These are phyloP conservation scores for Tipula unca DNA, from an alignment of 2,888 invertebrate genomes.

Conservation along the genomic window DNA sequence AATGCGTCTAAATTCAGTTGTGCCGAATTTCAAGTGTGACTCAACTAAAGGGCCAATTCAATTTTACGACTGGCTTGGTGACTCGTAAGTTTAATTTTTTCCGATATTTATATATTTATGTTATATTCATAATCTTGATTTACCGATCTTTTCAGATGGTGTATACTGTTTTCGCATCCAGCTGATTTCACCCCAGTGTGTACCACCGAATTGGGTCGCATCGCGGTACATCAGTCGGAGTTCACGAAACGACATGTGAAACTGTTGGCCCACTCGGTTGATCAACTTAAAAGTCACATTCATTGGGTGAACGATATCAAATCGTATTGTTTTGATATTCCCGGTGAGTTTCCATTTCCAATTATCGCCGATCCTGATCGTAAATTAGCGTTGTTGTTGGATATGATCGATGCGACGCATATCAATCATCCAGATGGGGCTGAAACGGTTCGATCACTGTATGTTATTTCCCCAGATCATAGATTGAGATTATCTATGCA, in stretches of 20 bases:
- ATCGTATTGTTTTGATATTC: conserved; percentile 59
- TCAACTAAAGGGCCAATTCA: conserved; percentile 63
- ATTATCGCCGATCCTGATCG: conserved; percentile 71
- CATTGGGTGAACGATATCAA: conserved; percentile 72
- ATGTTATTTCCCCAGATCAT: conserved; percentile 72
- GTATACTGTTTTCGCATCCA: conserved; percentile 79
- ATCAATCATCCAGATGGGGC: conserved; percentile 56
- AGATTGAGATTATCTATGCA: conserved; percentile 70
- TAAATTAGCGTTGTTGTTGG: conserved; percentile 59
- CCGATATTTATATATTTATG: background rate
- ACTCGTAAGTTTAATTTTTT: conserved; percentile 51
- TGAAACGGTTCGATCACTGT: conserved; percentile 65
- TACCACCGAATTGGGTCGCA: conserved; percentile 74
- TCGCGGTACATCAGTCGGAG: conserved; percentile 58
- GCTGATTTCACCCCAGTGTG: conserved; percentile 86
- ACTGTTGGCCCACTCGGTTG: conserved; percentile 72
- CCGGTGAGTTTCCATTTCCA: conserved; percentile 68
- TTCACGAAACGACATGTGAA: conserved; percentile 65
- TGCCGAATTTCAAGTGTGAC: conserved; percentile 69
- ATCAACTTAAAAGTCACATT: conserved; percentile 61
- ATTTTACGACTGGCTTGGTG: conserved; percentile 68
- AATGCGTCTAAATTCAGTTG: conserved; percentile 61
- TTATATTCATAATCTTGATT: too few species aligned
- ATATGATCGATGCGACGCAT: conserved; percentile 71
- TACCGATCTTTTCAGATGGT: conserved; percentile 58